These are phyloP conservation scores for Clitarchus hookeri DNA, from an alignment of 2,888 invertebrate species.

Conservation along the genomic window DNA sequence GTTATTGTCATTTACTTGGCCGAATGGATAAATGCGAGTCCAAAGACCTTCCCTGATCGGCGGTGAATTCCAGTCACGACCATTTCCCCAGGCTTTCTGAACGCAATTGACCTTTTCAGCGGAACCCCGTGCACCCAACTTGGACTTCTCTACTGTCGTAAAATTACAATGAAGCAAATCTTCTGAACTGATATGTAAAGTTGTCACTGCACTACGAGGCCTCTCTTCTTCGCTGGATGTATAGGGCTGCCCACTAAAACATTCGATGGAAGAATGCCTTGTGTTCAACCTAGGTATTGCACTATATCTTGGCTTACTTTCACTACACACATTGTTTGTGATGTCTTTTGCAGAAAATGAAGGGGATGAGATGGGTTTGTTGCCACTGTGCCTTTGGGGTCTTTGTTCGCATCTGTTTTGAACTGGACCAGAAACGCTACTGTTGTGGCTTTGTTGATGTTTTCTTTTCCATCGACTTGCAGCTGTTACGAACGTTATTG, in stretches of 20 bases:
- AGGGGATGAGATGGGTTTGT: neutral
- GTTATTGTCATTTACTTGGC: constrained; percentile 20
- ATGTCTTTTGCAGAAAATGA: neutral
- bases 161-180: constrained; percentile 21
- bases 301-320: neutral
- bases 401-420: constrained; percentile 4
- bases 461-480: constrained; percentile 33
- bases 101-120: constrained; percentile 23
- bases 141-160: neutral
- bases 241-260: neutral
- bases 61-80: constrained; percentile 69
- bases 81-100: constrained; percentile 67
- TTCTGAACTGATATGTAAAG: neutral
- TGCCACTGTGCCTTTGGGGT: constrained; percentile 31
- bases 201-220: constrained; percentile 5
- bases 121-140: neutral
- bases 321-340: neutral
- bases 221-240: neutral
- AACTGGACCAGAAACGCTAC: neutral
- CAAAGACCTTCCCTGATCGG: constrained; percentile 72
- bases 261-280: neutral
- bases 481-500: constrained; percentile 29
- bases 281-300: neutral
- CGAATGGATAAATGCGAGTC: constrained; percentile 73
- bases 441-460: constrained; percentile 30